These are phyloP conservation scores for Cathartes aura DNA, from an alignment of 2,113 vertebrate species.

Conservation along the genomic window DNA sequence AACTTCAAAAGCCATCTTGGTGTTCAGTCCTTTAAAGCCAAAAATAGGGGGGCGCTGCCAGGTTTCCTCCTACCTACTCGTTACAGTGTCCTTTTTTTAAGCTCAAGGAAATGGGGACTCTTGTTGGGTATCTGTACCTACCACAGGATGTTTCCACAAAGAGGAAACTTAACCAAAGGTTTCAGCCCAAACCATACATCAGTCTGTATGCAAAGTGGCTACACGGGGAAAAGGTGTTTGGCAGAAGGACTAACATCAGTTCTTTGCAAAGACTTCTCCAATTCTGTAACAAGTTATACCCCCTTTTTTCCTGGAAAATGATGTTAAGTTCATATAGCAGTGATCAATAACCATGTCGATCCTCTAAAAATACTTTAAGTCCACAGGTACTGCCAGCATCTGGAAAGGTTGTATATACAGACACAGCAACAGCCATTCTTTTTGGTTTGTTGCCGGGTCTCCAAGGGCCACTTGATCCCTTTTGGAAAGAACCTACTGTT, in stretches of 20 bases:
- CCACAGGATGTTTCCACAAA: slow-evolving; percentile 84
- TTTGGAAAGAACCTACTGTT: slow-evolving; percentile 87
- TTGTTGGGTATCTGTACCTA: slow-evolving; percentile 88
- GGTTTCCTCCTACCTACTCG: slow-evolving; percentile 87
- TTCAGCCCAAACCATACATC: slow-evolving; percentile 83
- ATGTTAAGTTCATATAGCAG: slow-evolving; percentile 89
- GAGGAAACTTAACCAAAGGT: slow-evolving; percentile 84
- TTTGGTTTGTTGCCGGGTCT: slow-evolving; percentile 90
- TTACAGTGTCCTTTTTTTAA: slow-evolving; percentile 82
- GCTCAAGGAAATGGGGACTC: slow-evolving; percentile 80
- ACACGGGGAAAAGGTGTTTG: slow-evolving; percentile 80
- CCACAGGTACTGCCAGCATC: slow-evolving; percentile 89
- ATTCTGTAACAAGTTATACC: slow-evolving; percentile 85
- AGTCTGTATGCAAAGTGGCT: slow-evolving; percentile 87
- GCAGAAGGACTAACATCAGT: slow-evolving; percentile 85
- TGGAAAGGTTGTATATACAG: slow-evolving; percentile 83
- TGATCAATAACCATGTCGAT: slow-evolving; percentile 89
- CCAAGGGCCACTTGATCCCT: slow-evolving; percentile 85
- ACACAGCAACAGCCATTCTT: slow-evolving; percentile 88
- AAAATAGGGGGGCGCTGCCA: slow-evolving; percentile 84
- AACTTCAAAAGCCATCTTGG: slow-evolving; percentile 87
- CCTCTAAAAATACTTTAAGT: slow-evolving; percentile 89
- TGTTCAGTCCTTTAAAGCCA: slow-evolving; percentile 91
- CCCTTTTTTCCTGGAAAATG: slow-evolving; percentile 82
- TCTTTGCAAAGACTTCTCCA: slow-evolving; percentile 90